Base-by-base conservation (phyloP, 2,113 vertebrate genomes). In the Gnathonemus echidnorhynchus region DNA sequence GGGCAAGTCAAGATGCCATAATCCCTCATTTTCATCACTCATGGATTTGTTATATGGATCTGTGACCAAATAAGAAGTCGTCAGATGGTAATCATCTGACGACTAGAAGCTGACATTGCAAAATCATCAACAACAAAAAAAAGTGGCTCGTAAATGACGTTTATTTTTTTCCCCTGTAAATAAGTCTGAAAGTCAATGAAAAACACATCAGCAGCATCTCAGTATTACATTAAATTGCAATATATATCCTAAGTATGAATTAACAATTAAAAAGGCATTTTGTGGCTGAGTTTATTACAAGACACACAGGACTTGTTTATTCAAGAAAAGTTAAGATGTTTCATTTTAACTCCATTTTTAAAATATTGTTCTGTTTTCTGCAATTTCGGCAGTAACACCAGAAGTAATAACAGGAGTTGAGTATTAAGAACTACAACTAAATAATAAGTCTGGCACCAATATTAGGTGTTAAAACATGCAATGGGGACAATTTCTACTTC, bases 311-410 rank as follows among this genome's bases (percentile, higher is more conserved):
- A 80, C 74, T 80, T 80, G 4, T 35, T 42, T 19, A 39, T 42
- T 80, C 13, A 80, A 80, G 35, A 80, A 80, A 80, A 80, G 35
- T 86, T 86, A 86, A 85, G 46, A 85, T 85, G 83, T 86, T n/a
- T 86, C 9, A 42, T 48, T 48, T 45, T 42, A 11, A 24, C 84
- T 45, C 45, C 42, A 46, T 15, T 48, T 45, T 11, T 6, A 3
- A 3, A 48, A 50, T 46, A 19, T 48, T 53, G 52, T 19, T 86
- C 21, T 49, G 46, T 49, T n/a, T 27, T 50, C 10, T 24, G 45
- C 48, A 85, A 45, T 85, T 85, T 46, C 9, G 1, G 42, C 21
- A 85, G 83, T 48, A 85, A 85, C 2, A 10, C 45, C 19, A 85
- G 19, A n/a, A 48, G 83, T 85, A 48, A 85, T 42, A 49, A 85